Percentiles rank a stretch among this genome's conserved stretches.
phyloP scores from a whole-genome alignment of 2,113 vertebrate genomes.

The Catagonus wagneri region DNA sequence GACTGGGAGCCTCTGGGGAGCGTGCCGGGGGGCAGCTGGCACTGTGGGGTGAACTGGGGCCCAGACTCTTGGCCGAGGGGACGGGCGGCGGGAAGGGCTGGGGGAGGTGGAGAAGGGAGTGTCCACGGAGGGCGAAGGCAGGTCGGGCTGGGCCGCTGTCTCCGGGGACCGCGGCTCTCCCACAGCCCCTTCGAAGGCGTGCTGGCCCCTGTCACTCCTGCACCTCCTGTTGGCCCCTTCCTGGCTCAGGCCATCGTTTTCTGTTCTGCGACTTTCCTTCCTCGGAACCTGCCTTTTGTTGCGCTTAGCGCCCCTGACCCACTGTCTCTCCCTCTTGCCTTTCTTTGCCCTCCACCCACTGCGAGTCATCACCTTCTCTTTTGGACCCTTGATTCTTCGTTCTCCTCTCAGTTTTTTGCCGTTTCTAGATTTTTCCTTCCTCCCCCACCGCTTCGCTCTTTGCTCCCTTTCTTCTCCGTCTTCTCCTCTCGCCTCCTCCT shows the following conservation, averaged over 20 bases:
- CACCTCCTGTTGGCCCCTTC: background rate
- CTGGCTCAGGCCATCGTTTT: background rate
- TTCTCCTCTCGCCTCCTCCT: background rate
- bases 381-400: background rate
- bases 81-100: background rate
- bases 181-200: accelerated
- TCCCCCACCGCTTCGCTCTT: background rate
- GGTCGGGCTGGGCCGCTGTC: background rate
- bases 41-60: background rate
- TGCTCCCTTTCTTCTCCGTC: background rate
- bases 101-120: background rate
- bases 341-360: background rate
- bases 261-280: background rate
- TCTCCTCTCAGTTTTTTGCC: background rate
- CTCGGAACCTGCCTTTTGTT: background rate
- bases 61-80: background rate
- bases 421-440: background rate
- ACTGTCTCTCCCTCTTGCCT: background rate
- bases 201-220: background rate
- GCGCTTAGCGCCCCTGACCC: background rate
- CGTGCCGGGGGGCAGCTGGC: background rate
- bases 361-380: background rate
- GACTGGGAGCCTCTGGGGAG: background rate
- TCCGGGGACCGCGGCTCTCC: background rate
- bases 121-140: background rate